Conservation (phyloP, 92 coral and sea anemone genomes). For the Diadumene lineata region DNA sequence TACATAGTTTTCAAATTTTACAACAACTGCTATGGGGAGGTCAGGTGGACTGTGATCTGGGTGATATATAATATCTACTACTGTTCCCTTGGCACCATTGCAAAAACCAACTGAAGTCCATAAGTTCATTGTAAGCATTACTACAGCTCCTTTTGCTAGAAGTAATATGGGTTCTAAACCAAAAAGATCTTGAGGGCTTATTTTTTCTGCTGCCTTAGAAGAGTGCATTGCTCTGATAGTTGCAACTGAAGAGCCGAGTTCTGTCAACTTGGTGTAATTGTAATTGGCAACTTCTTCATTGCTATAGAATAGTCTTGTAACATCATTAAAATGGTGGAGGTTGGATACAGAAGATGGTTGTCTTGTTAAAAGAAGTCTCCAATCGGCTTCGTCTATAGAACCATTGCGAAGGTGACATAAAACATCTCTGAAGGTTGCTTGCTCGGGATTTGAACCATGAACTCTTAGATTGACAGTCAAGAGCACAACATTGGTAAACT, state of each 20-base stretch:
- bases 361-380: slow-evolving; percentile 51
- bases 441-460: slow-evolving; percentile 31
- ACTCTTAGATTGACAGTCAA: slow-evolving; percentile 41
- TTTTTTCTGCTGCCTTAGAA: slow-evolving; percentile 18
- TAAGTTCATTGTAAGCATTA: slow-evolving; percentile 52
- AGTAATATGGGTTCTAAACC: slow-evolving; percentile 49
- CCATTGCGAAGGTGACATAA: slow-evolving; percentile 27
- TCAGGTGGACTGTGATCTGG: slow-evolving; percentile 39
- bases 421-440: slow-evolving; percentile 38
- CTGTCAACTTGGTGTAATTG: slow-evolving; percentile 30
- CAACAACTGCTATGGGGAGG: slow-evolving; percentile 52
- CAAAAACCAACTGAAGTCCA: slow-evolving; percentile 57
- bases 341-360: slow-evolving; percentile 43
- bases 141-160: slow-evolving; percentile 41
- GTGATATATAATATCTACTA: slow-evolving; percentile 39
- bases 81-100: slow-evolving; percentile 43
- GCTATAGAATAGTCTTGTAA: slow-evolving; percentile 42
- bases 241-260: slow-evolving; percentile 50
- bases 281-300: slow-evolving; percentile 55
- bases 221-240: slow-evolving; percentile 59
- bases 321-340: slow-evolving; percentile 32
- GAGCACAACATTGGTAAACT: slow-evolving; percentile 36
- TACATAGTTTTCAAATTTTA: slow-evolving; percentile 38
- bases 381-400: slow-evolving; percentile 37
- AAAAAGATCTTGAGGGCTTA: slow-evolving; percentile 55